Evolutionary conservation across 2,113 vertebrate species (phyloP), one percentile per base, ranked within the genome.

Genomic region (Notiomystis cincta): DNA sequence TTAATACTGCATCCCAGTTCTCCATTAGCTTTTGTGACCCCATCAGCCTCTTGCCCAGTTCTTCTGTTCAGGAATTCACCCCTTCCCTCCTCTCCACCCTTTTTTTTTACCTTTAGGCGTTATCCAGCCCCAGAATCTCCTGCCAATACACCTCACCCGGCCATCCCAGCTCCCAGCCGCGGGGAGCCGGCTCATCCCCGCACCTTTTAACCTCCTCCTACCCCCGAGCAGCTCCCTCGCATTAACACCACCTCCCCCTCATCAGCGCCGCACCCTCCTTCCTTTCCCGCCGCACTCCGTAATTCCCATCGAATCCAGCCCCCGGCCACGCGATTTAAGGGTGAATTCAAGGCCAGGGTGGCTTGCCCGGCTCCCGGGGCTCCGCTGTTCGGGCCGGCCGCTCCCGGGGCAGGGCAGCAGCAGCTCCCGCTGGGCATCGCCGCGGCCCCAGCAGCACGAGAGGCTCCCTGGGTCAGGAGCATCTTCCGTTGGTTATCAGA

Each of bases 271-370:
- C 82, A 12, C 58, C 57, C 48, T 75, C 53, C 24, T 16, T 51
- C 44, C 18, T 15, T 10, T 15, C 44, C 82, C 17, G 0, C 53
- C 2, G 2, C 64, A 2, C 30, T 50, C 79, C 0, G 1, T 3
- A 13, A 48, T 54, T 66, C 27, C 45, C 50, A 40, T 16, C n/a
- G 11, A 33, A 60, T 2, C 35, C 54, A 7, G 21, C 14, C 10
- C 4, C 6, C 35, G 24, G 42, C 30, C 2, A 0, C 38, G 5
- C 38, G 2, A 8, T 22, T 38, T 23, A 13, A 2, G 0, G 2
- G 25, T 2, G 31, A 66, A 33, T 28, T 48, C n/a, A 7, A 19
- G 23, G 31, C 33, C 24, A 0, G 1, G 18, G 33, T 0, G 11
- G 8, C 7, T 6, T 69, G 6, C 11, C 8, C 11, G 5, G 33